Conservation (phyloP, 2,888 invertebrate genomes). For the Arrhopalites spinosus region DNA sequence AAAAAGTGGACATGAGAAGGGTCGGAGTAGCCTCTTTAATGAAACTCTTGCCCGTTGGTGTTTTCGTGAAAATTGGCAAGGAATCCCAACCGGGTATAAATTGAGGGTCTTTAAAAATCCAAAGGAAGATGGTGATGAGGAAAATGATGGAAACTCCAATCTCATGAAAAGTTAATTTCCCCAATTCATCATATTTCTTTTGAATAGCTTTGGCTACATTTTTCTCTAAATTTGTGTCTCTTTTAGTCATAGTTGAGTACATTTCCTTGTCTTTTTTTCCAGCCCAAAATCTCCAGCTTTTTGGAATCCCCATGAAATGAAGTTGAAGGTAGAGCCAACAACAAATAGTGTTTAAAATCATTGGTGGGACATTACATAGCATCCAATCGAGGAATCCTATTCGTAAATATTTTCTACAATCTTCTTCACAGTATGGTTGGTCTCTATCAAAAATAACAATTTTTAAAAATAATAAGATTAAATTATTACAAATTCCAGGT, state of each 20-base stretch:
- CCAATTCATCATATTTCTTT: slow-evolving; percentile 76
- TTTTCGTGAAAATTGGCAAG: slow-evolving; percentile 48
- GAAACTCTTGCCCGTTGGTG: slow-evolving; percentile 47
- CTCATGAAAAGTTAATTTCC: slow-evolving; percentile 79
- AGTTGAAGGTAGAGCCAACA: slow-evolving; percentile 51
- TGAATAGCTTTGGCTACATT: slow-evolving; percentile 75
- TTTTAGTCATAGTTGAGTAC: slow-evolving; percentile 9
- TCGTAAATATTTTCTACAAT: slow-evolving; percentile 44
- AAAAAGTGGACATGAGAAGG: slow-evolving; percentile 43
- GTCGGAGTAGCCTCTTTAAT: slow-evolving; percentile 55
- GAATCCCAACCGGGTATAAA: slow-evolving; percentile 82
- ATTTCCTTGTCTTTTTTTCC: slow-evolving; percentile 16
- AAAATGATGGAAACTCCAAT: slow-evolving; percentile 67
- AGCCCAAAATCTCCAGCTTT: slow-evolving; percentile 47
- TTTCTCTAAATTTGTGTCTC: slow-evolving; percentile 60
- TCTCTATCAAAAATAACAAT: slow-evolving; percentile 44
- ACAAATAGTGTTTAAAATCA: slow-evolving; percentile 45
- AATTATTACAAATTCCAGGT: no score
- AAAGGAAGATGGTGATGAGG: slow-evolving; percentile 76
- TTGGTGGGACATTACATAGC: slow-evolving; percentile 51
- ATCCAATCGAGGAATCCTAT: slow-evolving; percentile 55
- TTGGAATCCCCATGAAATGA: slow-evolving; percentile 50
- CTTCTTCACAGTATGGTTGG: slow-evolving; percentile 45
- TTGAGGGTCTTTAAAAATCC: slow-evolving; percentile 87
- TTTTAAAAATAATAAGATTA: no score